Base-by-base conservation (phyloP, 2,797 vertebrate species). In the Enteromius unitaeniatus region DNA sequence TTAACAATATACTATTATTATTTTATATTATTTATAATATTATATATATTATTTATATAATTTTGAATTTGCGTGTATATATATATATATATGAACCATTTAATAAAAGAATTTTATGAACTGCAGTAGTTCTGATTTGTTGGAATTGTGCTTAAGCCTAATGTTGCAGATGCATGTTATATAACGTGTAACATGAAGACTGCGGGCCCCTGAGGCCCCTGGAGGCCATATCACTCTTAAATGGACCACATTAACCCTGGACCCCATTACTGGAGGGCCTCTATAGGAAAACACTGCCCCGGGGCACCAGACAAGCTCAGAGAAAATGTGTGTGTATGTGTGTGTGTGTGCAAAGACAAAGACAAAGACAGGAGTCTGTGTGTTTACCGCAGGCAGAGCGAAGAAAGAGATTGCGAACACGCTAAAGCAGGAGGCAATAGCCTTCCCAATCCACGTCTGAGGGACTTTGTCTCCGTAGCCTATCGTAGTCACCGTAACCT, bases 321-420 rank as follows among this genome's bases (percentile, higher is more conserved):
- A 58, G 49, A 76, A 79, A 60, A 31, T 78, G 40, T 84, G 37
- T 76, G 64, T 80, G 84, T 49, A 28, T 76, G 81, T n/a, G n/a
- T 81, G 42, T 79, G 28, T 26, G 72, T 42, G 72, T 28, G 62
- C 1, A 53, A 3, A 11, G 34, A 37, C 26, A n/a, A 49, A 42
- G 53, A 77, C 53, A 49, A 58, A 64, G 55, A 65, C 34, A 72
- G 42, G 47, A 75, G 11, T 76, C 40, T 58, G 21, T 4, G 76
- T 90, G 95, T 93, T 97, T 92, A 98, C 97, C 3, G 96, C 96
- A 82, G 96, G 96, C 80, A 98, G 93, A 81, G 97, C 96, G 26
- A 98, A 98, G 93, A 97, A 97, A 79, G 97, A 97, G 91, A 98
- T 96, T 73, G 96, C 96, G 82, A 98, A 97, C 37, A 98, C 97